A percentile compares a stretch with the other conserved stretches of the same genome.
These are phyloP conservation scores for Bubalus kerabau DNA, from an alignment of 2,113 vertebrate genomes.

Conservation along the genomic window DNA sequence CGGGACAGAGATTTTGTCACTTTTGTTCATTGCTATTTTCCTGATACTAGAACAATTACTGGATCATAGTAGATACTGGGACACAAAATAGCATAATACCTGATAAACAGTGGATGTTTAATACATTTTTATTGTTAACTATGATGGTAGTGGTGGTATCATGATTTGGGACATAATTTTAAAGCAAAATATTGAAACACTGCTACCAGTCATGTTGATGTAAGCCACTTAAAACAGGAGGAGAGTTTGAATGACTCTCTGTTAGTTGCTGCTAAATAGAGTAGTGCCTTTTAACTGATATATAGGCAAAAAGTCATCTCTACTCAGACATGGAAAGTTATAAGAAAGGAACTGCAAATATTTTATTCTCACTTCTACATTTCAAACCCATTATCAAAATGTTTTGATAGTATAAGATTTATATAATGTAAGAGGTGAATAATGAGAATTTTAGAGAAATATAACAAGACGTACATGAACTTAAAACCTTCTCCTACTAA, in stretches of 20 bases:
- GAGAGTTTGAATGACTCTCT: neutral
- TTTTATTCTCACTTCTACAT: neutral
- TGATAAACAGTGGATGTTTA: neutral
- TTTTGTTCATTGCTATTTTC: neutral
- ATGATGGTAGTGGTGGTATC: neutral
- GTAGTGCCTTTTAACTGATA: neutral
- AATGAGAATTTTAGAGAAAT: neutral
- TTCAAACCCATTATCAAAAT: neutral
- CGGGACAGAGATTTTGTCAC: neutral
- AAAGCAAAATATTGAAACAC: neutral
- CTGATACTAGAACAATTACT: neutral
- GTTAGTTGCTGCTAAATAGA: neutral
- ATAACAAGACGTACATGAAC: neutral
- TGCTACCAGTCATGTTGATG: neutral
- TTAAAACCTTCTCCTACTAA: neutral
- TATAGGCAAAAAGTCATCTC: neutral
- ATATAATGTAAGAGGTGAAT: neutral
- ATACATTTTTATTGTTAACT: neutral
- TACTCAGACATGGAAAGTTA: neutral
- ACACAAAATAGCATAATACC: neutral
- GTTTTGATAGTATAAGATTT: neutral
- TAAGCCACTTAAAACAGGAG: neutral
- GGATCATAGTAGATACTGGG: neutral
- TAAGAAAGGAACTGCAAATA: neutral
- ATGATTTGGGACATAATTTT: neutral